A percentile compares a stretch with the other conserved stretches of the same genome.
Conservation (phyloP, 2,888 invertebrate genomes). For the Agapostemon virescens region DNA sequence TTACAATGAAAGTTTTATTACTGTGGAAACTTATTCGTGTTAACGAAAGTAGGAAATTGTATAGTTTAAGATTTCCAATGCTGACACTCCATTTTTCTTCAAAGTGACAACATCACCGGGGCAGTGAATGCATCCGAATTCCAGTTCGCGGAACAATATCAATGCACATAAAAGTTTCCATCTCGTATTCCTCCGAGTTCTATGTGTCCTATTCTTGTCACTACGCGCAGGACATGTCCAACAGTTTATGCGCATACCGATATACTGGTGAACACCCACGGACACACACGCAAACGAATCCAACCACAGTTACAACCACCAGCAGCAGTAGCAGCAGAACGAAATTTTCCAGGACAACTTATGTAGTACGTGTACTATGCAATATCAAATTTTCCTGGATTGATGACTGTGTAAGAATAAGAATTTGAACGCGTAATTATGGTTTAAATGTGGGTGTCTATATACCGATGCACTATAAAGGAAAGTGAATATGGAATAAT, state of each 20-base stretch:
- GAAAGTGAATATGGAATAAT: too few species aligned
- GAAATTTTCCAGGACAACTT: slow-evolving; percentile 54
- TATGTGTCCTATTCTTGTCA: slow-evolving; percentile 5
- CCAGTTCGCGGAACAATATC: neutral
- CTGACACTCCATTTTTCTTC: neutral
- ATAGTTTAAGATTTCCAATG: neutral
- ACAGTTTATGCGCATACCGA: slow-evolving; percentile 38
- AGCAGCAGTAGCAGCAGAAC: slow-evolving; percentile 13
- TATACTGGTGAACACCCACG: slow-evolving; percentile 2
- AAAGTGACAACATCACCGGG: neutral
- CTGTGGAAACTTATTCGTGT: neutral
- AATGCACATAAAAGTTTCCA: slow-evolving; percentile 39
- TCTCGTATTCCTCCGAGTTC: neutral
- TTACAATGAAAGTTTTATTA: too few species aligned
- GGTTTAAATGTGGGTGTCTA: too few species aligned
- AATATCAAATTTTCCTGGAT: slow-evolving; percentile 46
- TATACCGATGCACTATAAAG: too few species aligned
- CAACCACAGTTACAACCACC: neutral
- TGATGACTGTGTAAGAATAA: neutral
- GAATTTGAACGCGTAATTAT: too few species aligned
- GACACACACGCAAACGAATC: neutral
- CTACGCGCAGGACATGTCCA: slow-evolving; percentile 10
- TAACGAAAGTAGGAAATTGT: neutral
- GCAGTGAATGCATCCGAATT: neutral
- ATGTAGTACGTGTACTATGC: slow-evolving; percentile 19